These are phyloP conservation scores for Drosophila sp. DNA, from an alignment of 1,140 invertebrate species.

Conservation along the genomic window DNA sequence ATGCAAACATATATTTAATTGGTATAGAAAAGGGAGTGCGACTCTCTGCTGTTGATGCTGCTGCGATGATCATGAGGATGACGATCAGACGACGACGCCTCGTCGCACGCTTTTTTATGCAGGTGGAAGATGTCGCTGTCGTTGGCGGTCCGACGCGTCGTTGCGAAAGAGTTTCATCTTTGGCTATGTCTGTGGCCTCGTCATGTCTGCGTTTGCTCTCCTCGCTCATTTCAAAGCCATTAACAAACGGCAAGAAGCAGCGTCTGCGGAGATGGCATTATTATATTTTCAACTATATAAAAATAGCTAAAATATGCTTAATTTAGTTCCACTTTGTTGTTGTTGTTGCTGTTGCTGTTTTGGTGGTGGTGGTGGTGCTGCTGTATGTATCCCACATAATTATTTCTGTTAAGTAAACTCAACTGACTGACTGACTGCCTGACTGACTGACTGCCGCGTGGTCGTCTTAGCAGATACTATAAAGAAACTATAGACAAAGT, in stretches of 20 bases:
- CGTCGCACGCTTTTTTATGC: slow-evolving; percentile 59
- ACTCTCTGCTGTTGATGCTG: background rate
- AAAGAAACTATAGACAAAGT: slow-evolving; percentile 40
- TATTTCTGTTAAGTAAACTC: slow-evolving; percentile 76
- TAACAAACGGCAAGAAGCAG: slow-evolving; percentile 78
- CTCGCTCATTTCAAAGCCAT: slow-evolving; percentile 73
- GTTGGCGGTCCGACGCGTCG: slow-evolving; percentile 45
- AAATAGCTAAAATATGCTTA: slow-evolving; percentile 82
- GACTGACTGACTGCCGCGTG: slow-evolving; percentile 56
- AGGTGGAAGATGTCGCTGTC: slow-evolving; percentile 73
- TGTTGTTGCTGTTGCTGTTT: slow-evolving; percentile 22
- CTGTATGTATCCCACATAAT: slow-evolving; percentile 74
- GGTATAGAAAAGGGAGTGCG: slow-evolving; percentile 32
- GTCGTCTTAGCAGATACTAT: slow-evolving; percentile 52
- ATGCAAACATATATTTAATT: slow-evolving; percentile 11
- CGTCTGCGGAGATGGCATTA: slow-evolving; percentile 37
- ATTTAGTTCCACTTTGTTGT: slow-evolving; percentile 63
- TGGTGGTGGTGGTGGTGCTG: slow-evolving; percentile 4
- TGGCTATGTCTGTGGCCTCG: slow-evolving; percentile 33
- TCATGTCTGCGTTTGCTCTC: slow-evolving; percentile 29
- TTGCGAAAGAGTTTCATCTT: slow-evolving; percentile 78
- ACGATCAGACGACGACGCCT: slow-evolving; percentile 42
- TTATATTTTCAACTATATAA: slow-evolving; percentile 66
- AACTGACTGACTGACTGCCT: slow-evolving; percentile 31
- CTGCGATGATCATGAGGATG: slow-evolving; percentile 11